Conservation (phyloP, 2,888 invertebrate species). For the Heliconius charithonia region DNA sequence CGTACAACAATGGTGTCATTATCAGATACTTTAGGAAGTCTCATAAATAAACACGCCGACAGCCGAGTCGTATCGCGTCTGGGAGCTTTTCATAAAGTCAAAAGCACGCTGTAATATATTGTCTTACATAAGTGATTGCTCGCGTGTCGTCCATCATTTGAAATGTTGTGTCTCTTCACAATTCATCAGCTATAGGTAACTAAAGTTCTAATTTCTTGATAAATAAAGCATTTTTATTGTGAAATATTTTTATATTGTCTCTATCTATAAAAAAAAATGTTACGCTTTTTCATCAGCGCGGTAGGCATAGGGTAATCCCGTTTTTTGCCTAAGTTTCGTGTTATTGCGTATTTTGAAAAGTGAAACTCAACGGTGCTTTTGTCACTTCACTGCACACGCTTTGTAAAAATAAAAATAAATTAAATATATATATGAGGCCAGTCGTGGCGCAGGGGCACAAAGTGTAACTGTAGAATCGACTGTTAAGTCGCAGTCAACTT, state of each 20-base stretch:
- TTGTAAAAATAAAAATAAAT: too few species aligned
- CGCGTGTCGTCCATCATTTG: constrained; percentile 6
- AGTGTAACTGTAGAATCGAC: too few species aligned
- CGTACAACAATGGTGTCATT: constrained; percentile 4
- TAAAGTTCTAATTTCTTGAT: background rate
- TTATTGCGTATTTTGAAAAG: too few species aligned
- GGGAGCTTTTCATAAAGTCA: constrained; percentile 22
- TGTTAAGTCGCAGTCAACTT: too few species aligned
- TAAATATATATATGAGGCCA: too few species aligned
- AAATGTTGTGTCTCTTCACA: constrained; percentile 2
- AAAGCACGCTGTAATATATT: constrained; percentile 7
- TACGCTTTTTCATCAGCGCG: background rate
- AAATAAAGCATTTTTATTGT: background rate
- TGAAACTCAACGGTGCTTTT: too few species aligned
- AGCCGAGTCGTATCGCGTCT: background rate
- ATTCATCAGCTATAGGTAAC: background rate
- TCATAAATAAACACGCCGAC: constrained; percentile 16
- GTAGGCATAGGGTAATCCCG: background rate
- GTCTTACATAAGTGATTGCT: constrained; percentile 19
- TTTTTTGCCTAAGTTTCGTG: too few species aligned
- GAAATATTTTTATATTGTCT: background rate
- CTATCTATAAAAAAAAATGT: background rate
- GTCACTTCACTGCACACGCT: too few species aligned
- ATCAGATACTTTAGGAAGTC: background rate
- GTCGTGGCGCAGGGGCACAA: too few species aligned